A percentile compares a stretch with the other conserved stretches of the same genome.
Evolutionary conservation across 2,113 vertebrate species (phyloP).

Genomic region (Coracopsis vasa): DNA sequence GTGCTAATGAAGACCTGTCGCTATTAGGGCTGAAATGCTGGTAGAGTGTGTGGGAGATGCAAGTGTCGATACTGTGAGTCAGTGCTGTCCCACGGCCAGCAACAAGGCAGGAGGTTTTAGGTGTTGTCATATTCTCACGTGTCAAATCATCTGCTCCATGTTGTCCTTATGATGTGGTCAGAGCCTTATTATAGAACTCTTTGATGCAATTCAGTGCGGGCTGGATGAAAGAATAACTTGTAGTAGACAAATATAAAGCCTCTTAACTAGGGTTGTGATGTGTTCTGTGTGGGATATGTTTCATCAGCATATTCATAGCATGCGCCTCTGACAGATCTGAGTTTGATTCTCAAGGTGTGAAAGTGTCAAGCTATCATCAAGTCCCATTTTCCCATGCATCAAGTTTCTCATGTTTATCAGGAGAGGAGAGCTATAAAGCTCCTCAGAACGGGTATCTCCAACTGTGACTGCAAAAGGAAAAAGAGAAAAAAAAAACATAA

Average conservation of each 20-base stretch:
- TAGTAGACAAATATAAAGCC: conserved; percentile 43
- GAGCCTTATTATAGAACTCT: not conserved
- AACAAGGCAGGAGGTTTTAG: not conserved
- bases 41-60: not conserved
- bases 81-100: not conserved
- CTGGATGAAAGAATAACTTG: conserved; percentile 39
- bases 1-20: not conserved
- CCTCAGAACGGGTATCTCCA: not conserved
- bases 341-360: conserved; percentile 58
- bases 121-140: not conserved
- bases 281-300: conserved; percentile 47
- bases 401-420: conserved; percentile 42
- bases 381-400: conserved; percentile 43
- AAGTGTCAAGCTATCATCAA: conserved; percentile 60
- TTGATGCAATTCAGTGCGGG: not conserved
- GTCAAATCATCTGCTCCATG: not conserved
- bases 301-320: conserved; percentile 52
- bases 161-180: not conserved
- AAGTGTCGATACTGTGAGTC: not conserved
- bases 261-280: not conserved
- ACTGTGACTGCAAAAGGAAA: not conserved
- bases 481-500: not conserved
- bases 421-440: not conserved
- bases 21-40: not conserved
- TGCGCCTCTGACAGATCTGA: not conserved